A percentile compares a stretch with the other conserved stretches of the same genome.
Evolutionary conservation across 1,140 invertebrate species (phyloP).

Genomic region (Lepidotrigona ventralis): DNA sequence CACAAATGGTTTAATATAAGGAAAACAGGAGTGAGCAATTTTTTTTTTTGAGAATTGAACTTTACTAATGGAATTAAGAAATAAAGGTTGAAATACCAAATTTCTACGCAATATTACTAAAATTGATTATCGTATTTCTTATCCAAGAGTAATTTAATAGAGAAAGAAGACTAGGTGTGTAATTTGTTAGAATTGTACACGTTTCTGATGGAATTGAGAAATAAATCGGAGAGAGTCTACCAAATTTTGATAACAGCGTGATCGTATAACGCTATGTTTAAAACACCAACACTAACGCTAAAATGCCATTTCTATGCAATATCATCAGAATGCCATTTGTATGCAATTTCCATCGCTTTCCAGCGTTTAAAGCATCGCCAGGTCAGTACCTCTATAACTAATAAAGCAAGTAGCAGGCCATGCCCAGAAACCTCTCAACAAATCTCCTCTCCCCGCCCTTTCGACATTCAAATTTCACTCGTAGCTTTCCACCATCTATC

Average conservation of each 20-base stretch:
- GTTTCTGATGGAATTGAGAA: not conserved
- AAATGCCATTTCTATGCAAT: not conserved
- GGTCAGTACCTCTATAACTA: not conserved
- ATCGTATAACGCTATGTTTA: not conserved
- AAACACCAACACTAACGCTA: not conserved
- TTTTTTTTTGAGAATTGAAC: no score
- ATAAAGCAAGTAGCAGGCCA: not conserved
- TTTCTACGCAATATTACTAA: no score
- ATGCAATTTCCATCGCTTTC: not conserved
- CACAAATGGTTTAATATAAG: not conserved
- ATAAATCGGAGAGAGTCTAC: not conserved
- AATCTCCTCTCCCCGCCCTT: no score
- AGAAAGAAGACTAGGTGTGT: no score
- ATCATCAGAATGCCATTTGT: not conserved
- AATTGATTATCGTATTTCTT: no score
- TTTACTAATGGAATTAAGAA: no score
- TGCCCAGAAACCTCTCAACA: not conserved
- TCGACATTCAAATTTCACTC: conserved; percentile 1
- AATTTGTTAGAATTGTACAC: no score
- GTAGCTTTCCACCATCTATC: not conserved
- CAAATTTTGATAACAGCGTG: not conserved
- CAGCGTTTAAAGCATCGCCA: not conserved
- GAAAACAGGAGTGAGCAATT: no score
- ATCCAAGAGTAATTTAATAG: no score
- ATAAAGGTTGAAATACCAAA: no score